These are phyloP conservation scores for Drosophila novamexicana DNA, from an alignment of 1,140 invertebrate species.

Conservation along the genomic window DNA sequence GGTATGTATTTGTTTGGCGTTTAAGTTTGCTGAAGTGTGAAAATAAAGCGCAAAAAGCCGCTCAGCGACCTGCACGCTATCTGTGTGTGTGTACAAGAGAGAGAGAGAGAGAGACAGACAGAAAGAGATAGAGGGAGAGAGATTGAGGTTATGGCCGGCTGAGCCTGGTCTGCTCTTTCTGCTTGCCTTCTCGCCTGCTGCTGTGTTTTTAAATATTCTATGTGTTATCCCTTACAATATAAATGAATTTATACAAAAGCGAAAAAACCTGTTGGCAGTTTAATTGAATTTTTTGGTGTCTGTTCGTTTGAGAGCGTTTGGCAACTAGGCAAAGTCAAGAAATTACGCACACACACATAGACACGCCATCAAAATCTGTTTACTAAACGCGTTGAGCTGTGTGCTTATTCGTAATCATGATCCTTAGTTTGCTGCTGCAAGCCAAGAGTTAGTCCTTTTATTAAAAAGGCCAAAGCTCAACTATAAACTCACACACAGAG, in stretches of 20 bases:
- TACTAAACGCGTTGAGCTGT: constrained; percentile 14
- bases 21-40: constrained; percentile 54
- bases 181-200: not conserved
- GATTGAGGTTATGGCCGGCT: constrained; percentile 13
- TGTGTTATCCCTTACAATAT: constrained; percentile 36
- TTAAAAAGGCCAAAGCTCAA: constrained; percentile 13
- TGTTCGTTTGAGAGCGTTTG: constrained; percentile 5
- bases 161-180: not conserved
- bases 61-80: constrained; percentile 3
- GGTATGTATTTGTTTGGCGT: constrained; percentile 19
- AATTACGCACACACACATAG: not conserved
- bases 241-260: constrained; percentile 35
- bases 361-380: constrained; percentile 9
- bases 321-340: not conserved
- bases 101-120: too few species aligned
- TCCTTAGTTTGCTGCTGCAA: not conserved
- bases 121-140: not conserved
- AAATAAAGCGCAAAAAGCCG: constrained; percentile 34
- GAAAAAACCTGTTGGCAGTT: constrained; percentile 43
- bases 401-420: constrained; percentile 19
- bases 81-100: not conserved
- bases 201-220: constrained; percentile 44
- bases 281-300: constrained; percentile 54
- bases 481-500: constrained; percentile 2
- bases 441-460: constrained; percentile 2